Base-by-base conservation (phyloP, 2,113 vertebrate species). In the Sturnira hondurensis region DNA sequence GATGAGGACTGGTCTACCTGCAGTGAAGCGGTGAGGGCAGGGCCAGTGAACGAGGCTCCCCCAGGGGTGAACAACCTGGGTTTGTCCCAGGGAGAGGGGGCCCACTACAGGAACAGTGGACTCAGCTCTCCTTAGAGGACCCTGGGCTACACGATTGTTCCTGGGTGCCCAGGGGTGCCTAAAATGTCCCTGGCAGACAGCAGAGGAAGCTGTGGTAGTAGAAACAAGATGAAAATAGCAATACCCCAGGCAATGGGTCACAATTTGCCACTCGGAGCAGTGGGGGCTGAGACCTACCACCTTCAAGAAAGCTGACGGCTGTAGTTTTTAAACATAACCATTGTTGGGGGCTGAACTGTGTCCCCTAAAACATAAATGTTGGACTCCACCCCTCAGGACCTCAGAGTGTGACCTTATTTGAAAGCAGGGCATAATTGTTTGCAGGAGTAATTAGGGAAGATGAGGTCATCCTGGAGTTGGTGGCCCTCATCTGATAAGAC, bases 1-100 rank as follows among this genome's bases (percentile, higher is more conserved):
- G 15, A 5, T 3, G 2, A n/a, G 45, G 47, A 19, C 50, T 52
- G 28, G 20, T 31, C 26, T 4, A 7, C 12, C 17, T 1, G 11
- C n/a, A 41, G 38, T 26, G 38, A 43, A 2, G 38, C 15, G 3
- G 76, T 26, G 26, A 41, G 38, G 56, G 33, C 1, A 31, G 61
- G 61, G 38, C 14, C 15, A 33, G 12, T 47, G 7, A 74, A 14
- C 0, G 1, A 24, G 24, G 1, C 20, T 1, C 31, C 10, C 16
- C 24, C 38, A 33, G 17, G 22, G 15, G 6, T 24, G 0, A 17
- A 43, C 1, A 24, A n/a, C 17, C 50, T 14, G 3, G 33, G 19
- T 8, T 26, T 65, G 26, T 12, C 81, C 56, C 13, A 0, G 12
- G 22, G 19, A 20, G 22, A 36, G 52, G 63, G 14, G 7, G 12